Base-by-base conservation (phyloP, 2,797 vertebrate species). In the Sebastiscus tertius region DNA sequence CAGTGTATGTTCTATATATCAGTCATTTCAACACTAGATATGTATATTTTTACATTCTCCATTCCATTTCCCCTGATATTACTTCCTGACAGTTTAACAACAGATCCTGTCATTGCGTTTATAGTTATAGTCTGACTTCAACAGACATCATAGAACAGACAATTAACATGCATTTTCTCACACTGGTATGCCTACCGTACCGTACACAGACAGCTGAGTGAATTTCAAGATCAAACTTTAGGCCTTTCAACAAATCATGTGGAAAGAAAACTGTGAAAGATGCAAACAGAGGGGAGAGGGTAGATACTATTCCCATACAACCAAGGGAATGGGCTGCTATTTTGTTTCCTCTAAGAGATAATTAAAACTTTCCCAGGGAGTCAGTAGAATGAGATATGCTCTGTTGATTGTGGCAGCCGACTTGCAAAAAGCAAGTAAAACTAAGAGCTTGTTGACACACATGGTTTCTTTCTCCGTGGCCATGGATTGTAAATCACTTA, bases 381-480 rank as follows among this genome's bases (percentile, higher is more conserved):
- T 82, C 71, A 54, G 73, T 63, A 46, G 64, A 72, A 84, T 84
- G 70, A 89, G 36, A 84, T 81, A 81, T 82, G 71, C 68, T 80
- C 62, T 89, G 79, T 80, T 82, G 77, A 88, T 86, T 83, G 52
- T 89, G 84, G 88, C 86, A 87, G 77, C 67, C 68, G 67, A 73
- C 63, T 83, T 80, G 36, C 4, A 77, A 83, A 91, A 86, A 81
- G 49, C 71, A 84, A 88, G 63, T 79, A 82, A 85, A 90, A 83
- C 56, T 67, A 79, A 82, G 80, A 75, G 68, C 80, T 87, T 92
- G 84, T 94, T 92, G 83, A 92, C 87, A 91, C 75, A 81, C 31
- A 83, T 92, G 87, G 73, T 93, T 93, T 91, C 78, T 92, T 90
- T 91, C 72, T 87, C 59, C 84, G 84, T 79, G 85, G 81, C 82